Evolutionary conservation across 2,797 vertebrate species (phyloP).

Genomic region (Phrynocephalus forsythii): DNA sequence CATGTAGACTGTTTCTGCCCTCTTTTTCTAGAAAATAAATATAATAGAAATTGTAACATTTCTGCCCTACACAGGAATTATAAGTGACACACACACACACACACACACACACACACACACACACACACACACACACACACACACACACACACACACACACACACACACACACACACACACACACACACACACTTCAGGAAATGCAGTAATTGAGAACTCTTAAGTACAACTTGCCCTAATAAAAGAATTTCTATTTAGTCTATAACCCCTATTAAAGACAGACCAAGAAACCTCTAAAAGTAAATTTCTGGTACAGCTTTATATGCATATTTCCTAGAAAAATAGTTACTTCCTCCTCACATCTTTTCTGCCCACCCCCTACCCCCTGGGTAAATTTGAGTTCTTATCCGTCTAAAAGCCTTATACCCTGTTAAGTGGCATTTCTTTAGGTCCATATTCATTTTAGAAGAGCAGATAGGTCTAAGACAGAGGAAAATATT

Average conservation of each 20-base stretch:
- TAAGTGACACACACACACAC: neutral
- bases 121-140: neutral
- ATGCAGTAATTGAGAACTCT: neutral
- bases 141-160: neutral
- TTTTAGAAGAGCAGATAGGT: neutral
- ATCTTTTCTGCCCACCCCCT: neutral
- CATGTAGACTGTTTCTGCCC: constrained; percentile 61
- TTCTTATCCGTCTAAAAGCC: neutral
- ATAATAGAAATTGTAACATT: constrained; percentile 21
- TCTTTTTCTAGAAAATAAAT: constrained; percentile 71
- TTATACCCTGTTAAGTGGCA: neutral
- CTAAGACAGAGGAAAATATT: neutral
- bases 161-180: neutral
- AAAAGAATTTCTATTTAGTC: neutral
- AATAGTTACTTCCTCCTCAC: neutral
- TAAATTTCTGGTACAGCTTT: neutral
- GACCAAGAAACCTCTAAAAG: neutral
- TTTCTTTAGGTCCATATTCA: neutral
- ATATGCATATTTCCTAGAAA: neutral
- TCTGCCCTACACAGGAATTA: neutral
- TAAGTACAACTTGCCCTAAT: neutral
- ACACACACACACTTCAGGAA: neutral
- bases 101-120: neutral
- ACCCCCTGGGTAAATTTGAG: neutral
- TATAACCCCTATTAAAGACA: neutral